phyloP scores from a whole-genome alignment of 2,113 vertebrate species.

The Perognathus longimembris region DNA sequence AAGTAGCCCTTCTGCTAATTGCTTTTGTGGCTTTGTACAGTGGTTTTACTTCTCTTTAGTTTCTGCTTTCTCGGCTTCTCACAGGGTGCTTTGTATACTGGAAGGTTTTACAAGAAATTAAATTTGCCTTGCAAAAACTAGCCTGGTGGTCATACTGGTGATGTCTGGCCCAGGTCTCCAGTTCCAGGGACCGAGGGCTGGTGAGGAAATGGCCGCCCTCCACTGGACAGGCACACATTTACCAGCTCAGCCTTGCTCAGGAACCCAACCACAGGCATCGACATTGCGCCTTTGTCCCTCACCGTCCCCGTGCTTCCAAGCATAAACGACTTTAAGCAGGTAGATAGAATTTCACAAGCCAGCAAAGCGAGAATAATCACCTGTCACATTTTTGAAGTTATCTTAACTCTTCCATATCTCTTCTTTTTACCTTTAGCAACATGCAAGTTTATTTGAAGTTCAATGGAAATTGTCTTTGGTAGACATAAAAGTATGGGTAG shows the following conservation, averaged over 20 bases:
- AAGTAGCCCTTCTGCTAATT: neutral
- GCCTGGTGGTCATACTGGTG: neutral
- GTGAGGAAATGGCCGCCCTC: neutral
- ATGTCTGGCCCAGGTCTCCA: neutral
- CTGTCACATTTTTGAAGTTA: conserved; percentile 44
- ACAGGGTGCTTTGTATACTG: too few species aligned
- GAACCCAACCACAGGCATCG: neutral
- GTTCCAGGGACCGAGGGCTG: too few species aligned
- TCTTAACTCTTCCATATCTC: neutral
- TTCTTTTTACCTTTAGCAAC: neutral
- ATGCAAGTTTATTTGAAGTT: conserved; percentile 21
- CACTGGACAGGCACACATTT: neutral
- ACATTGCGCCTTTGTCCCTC: neutral
- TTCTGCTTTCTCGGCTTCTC: neutral
- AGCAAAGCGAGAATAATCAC: neutral
- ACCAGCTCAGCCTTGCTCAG: neutral
- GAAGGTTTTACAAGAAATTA: neutral
- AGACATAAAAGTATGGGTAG: neutral
- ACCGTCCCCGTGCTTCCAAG: neutral
- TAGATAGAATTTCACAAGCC: neutral
- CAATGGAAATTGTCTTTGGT: neutral
- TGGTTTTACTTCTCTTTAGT: neutral
- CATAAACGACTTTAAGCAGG: neutral
- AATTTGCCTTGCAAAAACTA: neutral
- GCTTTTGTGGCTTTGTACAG: conserved; percentile 3